A percentile compares a stretch with the other conserved stretches of the same genome.
Evolutionary conservation across 2,113 vertebrate species (phyloP).

Genomic region (Phalacrocorax carbo): DNA sequence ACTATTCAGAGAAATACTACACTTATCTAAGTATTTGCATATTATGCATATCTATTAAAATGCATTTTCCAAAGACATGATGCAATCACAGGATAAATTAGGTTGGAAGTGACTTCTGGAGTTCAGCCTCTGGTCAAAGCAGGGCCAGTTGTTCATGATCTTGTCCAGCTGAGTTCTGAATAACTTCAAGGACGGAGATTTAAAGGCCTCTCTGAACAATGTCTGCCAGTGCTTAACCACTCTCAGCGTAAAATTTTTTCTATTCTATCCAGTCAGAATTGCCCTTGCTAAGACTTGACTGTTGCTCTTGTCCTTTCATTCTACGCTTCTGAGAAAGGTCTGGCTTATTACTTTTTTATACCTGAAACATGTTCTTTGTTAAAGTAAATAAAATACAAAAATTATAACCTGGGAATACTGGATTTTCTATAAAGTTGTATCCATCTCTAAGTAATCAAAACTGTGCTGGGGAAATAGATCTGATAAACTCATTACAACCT

Average conservation of each 20-base stretch:
- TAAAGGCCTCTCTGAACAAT: neutral
- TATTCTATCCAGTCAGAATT: neutral
- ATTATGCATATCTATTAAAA: neutral
- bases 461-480: neutral
- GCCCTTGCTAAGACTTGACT: neutral
- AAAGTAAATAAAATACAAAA: neutral
- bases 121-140: neutral
- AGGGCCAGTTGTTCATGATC: neutral
- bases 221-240: neutral
- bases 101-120: neutral
- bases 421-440: neutral
- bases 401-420: neutral
- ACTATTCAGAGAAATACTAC: neutral
- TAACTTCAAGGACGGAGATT: neutral
- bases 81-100: neutral
- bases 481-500: neutral
- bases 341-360: neutral
- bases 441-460: neutral
- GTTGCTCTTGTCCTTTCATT: neutral
- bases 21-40: neutral
- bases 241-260: neutral
- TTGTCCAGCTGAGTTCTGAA: neutral
- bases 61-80: neutral
- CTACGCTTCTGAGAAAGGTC: neutral
- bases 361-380: neutral